A percentile compares a stretch with the other conserved stretches of the same genome.
phyloP scores from a whole-genome alignment of 2,113 vertebrate species.

The Calidris pygmaea region DNA sequence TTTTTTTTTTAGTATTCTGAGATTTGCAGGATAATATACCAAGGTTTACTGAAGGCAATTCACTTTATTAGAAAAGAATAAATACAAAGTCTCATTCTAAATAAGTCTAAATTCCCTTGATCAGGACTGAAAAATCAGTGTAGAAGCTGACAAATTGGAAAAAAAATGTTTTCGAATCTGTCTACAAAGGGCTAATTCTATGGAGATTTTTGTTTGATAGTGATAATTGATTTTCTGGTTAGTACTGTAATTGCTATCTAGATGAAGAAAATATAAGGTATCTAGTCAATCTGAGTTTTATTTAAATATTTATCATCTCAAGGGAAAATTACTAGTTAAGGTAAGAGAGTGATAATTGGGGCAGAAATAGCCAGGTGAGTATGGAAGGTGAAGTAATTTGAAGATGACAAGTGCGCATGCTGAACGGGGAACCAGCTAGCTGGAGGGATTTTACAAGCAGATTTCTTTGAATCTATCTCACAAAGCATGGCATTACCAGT shows the following conservation, averaged over 20 bases:
- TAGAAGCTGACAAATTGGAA: not conserved
- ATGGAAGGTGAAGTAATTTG: not conserved
- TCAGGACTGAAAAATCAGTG: not conserved
- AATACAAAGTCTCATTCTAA: not conserved
- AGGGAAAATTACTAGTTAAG: not conserved
- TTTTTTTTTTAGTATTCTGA: not conserved
- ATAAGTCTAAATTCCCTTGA: not conserved
- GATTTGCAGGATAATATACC: not conserved
- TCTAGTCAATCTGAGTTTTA: not conserved
- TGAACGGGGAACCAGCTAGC: not conserved
- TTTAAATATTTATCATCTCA: not conserved
- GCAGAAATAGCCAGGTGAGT: not conserved
- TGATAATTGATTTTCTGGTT: not conserved
- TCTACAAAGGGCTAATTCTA: not conserved
- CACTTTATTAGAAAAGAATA: not conserved
- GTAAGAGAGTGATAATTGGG: not conserved
- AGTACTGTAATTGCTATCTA: not conserved
- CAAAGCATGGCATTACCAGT: not conserved
- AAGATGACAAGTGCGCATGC: not conserved
- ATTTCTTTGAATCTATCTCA: not conserved
- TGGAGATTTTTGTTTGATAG: not conserved
- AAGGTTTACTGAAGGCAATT: not conserved
- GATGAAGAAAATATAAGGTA: not conserved
- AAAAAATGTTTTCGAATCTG: not conserved
- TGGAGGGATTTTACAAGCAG: not conserved